Conservation (phyloP, 2,113 vertebrate genomes). For the Serinus canaria region DNA sequence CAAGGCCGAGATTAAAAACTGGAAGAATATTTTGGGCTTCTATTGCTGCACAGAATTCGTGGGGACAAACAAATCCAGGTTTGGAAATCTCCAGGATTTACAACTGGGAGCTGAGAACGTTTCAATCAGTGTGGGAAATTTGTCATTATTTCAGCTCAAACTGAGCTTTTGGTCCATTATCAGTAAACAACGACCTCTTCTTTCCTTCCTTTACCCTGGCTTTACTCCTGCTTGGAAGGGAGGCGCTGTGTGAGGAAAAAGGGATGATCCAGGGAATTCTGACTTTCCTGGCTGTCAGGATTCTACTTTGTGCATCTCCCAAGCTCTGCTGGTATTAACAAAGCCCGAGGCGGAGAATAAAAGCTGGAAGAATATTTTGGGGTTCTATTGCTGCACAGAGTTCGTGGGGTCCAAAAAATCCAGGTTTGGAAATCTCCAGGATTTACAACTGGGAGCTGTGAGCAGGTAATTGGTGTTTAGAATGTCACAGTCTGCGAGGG, state of each 20-base stretch:
- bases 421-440: not conserved
- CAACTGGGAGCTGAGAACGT: not conserved
- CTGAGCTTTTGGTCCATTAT: too few relatives aligned
- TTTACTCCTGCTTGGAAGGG: too few relatives aligned
- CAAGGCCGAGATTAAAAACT: rapidly evolving
- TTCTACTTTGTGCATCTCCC: too few relatives aligned
- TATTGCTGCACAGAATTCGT: rapidly evolving
- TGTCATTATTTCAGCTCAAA: too few relatives aligned
- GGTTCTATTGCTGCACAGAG: rapidly evolving
- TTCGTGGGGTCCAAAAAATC: rapidly evolving
- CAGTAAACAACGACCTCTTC: too few relatives aligned
- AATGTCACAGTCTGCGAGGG: too few relatives aligned
- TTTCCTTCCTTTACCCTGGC: too few relatives aligned
- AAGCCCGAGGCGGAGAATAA: not conserved
- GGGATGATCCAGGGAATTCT: too few relatives aligned
- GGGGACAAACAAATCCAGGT: rapidly evolving
- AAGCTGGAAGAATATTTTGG: not conserved
- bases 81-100: not conserved
- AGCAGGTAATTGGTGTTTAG: not conserved
- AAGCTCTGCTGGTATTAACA: not conserved
- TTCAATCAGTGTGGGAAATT: too few relatives aligned
- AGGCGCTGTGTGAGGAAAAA: too few relatives aligned
- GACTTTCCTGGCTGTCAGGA: too few relatives aligned
- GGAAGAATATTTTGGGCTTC: not conserved
- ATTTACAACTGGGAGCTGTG: too few relatives aligned